Evolutionary conservation across 2,797 vertebrate genomes (phyloP), one percentile per base, ranked within the genome.

Genomic region (Rhynchonycteris naso): DNA sequence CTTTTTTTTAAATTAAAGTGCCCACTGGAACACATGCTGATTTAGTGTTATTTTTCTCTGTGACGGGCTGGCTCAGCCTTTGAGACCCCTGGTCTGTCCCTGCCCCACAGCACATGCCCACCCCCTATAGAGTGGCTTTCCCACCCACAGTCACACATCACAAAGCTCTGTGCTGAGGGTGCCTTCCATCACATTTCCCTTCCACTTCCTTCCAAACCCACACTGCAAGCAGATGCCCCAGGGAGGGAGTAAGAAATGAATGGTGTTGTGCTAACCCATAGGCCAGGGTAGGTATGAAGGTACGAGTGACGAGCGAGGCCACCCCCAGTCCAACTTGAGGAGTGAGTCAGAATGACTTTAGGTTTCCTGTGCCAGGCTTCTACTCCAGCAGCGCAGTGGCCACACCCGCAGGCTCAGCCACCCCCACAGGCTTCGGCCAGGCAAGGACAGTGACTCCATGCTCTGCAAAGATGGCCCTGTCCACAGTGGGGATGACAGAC

Each of bases 341-440:
- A 35, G 8, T 95, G 95, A 96, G 94, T 96, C 96, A 97, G 52
- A 18, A 14, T 92, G 93, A 94, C 19, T 0, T 85, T 76, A 90
- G 81, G 56, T 69, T 96, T 96, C 96, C 96, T 94, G 96, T 61
- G 69, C 80, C 76, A 65, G 74, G 82, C 76, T 72, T 63, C 91
- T 76, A 38, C 87, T 43, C 11, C 33, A 35, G 69, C 2, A 1
- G 28, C 22, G 1, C 10, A 5, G n/a, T 4, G 16, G 88, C 85
- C 86, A 80, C 75, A n/a, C 54, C 74, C 79, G 14, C 38, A 16
- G 35, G 58, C 38, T 47, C 38, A 2, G 91, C 86, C 91, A 66
- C 91, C 93, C 95, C 95, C 90, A 79, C 90, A 85, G 94, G 47
- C 90, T 95, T 76, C 94, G 74, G 72, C 94, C 87, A 33, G 85